Conservation (phyloP, 2,888 invertebrate genomes). For the Lordiphosa andalusiaca region DNA sequence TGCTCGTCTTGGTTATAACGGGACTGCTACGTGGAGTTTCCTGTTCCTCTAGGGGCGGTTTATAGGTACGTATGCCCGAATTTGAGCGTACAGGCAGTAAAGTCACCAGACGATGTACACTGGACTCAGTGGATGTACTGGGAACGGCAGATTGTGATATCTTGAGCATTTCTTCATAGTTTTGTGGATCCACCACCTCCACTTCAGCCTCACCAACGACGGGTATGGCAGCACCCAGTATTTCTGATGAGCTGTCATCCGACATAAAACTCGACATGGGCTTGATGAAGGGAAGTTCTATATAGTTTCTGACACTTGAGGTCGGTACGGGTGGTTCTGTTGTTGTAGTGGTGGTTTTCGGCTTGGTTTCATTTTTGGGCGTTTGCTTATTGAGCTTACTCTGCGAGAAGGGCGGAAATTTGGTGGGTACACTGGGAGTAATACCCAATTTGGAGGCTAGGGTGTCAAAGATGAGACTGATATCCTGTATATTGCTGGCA, state of each 20-base stretch:
- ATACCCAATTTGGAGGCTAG: constrained; percentile 82
- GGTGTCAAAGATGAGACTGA: constrained; percentile 85
- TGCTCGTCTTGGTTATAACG: constrained; percentile 11
- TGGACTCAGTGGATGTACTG: constrained; percentile 69
- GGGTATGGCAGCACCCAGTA: constrained; percentile 74
- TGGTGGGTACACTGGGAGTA: constrained; percentile 76
- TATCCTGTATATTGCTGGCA: constrained; percentile 82
- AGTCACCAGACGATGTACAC: constrained; percentile 82
- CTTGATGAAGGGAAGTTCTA: constrained; percentile 66
- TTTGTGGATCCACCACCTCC: constrained; percentile 79
- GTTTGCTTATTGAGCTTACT: constrained; percentile 75
- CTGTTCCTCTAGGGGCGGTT: constrained; percentile 79
- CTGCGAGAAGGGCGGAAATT: constrained; percentile 78
- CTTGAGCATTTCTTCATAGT: constrained; percentile 80
- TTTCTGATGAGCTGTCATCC: constrained; percentile 68
- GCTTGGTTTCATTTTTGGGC: constrained; percentile 63
- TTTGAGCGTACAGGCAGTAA: constrained; percentile 90
- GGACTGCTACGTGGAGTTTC: constrained; percentile 49
- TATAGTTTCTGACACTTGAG: constrained; percentile 39
- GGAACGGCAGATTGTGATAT: constrained; percentile 74
- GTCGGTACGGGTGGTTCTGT: constrained; percentile 33
- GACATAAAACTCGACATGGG: constrained; percentile 73
- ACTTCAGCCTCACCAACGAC: constrained; percentile 80
- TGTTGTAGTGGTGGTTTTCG: constrained; percentile 38
- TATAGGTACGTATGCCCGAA: constrained; percentile 87